Evolutionary conservation across 2,113 vertebrate genomes (phyloP).

Genomic region (Tautogolabrus adspersus): DNA sequence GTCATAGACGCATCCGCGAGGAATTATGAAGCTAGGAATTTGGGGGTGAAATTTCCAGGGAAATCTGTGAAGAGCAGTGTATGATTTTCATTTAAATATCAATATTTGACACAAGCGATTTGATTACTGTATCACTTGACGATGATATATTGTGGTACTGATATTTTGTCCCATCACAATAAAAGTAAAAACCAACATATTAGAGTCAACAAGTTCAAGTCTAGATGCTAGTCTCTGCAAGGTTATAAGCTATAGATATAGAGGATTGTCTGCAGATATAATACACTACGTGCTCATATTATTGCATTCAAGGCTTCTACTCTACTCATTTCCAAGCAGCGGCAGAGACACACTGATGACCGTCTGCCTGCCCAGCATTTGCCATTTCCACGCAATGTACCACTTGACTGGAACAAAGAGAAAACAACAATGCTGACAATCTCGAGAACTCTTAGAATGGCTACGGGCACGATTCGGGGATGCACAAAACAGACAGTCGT

Average conservation of each 20-base stretch:
- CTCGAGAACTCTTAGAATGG: too few species aligned
- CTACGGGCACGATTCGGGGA: background rate
- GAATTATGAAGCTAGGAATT: too few species aligned
- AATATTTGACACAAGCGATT: too few species aligned
- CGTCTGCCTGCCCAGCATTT: background rate
- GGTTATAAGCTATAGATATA: too few species aligned
- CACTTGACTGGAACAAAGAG: background rate
- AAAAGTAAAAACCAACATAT: too few species aligned
- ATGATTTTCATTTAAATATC: too few species aligned
- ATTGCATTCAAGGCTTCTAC: background rate
- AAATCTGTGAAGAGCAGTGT: too few species aligned
- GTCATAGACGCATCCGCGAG: too few species aligned
- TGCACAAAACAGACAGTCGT: slow-evolving; percentile 1
- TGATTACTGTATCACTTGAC: too few species aligned
- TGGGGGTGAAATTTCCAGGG: too few species aligned
- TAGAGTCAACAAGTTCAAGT: background rate
- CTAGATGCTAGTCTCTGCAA: background rate
- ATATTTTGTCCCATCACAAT: too few species aligned
- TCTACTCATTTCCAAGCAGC: background rate
- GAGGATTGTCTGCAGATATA: background rate
- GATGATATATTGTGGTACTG: too few species aligned
- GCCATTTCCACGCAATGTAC: background rate
- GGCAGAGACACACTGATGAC: background rate
- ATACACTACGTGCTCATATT: background rate
- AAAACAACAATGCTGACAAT: background rate